phyloP scores from a whole-genome alignment of 2,888 invertebrate species.

The Plagodis dolabraria region DNA sequence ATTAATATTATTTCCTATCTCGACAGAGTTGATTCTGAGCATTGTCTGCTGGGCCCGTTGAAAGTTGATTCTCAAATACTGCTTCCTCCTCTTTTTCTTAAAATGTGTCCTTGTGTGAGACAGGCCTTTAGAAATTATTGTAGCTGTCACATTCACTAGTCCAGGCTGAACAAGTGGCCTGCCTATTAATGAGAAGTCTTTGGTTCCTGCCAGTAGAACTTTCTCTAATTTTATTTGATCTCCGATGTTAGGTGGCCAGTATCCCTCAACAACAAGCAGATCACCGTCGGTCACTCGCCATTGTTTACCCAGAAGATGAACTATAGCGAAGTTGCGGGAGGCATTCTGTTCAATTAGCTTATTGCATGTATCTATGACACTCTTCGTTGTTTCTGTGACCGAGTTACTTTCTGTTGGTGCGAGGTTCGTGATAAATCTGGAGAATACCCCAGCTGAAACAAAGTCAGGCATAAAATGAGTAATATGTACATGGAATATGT shows the following conservation, averaged over 20 bases:
- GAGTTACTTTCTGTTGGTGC: slow-evolving; percentile 54
- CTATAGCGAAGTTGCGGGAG: slow-evolving; percentile 91
- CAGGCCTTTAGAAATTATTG: slow-evolving; percentile 92
- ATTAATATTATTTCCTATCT: slow-evolving; percentile 83
- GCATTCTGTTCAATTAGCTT: slow-evolving; percentile 82
- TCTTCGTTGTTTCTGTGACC: slow-evolving; percentile 63
- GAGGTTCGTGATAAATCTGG: slow-evolving; percentile 65
- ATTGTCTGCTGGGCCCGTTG: slow-evolving; percentile 88
- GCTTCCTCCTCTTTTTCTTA: slow-evolving; percentile 90
- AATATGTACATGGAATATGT: too few relatives aligned
- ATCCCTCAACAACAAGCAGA: slow-evolving; percentile 91
- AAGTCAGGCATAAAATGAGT: too few relatives aligned
- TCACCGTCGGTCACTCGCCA: slow-evolving; percentile 95
- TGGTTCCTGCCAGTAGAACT: slow-evolving; percentile 91
- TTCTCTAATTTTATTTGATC: slow-evolving; percentile 93
- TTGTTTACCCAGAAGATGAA: slow-evolving; percentile 93
- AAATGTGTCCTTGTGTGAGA: slow-evolving; percentile 92
- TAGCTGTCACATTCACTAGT: slow-evolving; percentile 90
- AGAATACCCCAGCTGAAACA: slow-evolving; percentile 66
- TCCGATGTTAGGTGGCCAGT: slow-evolving; percentile 92
- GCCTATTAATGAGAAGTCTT: slow-evolving; percentile 93
- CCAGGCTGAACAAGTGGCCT: slow-evolving; percentile 90
- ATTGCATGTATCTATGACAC: slow-evolving; percentile 87
- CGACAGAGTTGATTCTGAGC: slow-evolving; percentile 90
- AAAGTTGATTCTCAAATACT: slow-evolving; percentile 90